phyloP scores from a whole-genome alignment of 2,888 invertebrate species.

The Leucoma salicis region DNA sequence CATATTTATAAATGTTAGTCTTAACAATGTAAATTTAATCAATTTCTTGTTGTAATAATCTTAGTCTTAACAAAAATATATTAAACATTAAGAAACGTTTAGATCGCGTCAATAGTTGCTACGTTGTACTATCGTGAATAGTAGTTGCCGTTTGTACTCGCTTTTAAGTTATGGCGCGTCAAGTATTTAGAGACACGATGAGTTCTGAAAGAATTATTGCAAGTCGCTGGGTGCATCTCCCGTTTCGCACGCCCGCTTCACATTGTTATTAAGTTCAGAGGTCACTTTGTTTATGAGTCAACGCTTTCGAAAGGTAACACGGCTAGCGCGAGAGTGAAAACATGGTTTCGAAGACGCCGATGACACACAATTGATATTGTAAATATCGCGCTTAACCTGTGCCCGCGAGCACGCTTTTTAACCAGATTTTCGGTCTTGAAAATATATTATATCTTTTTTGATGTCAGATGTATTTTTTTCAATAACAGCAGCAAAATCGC shows the following conservation, averaged over 20 bases:
- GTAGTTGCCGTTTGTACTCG: conserved; percentile 52
- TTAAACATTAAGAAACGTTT: no score
- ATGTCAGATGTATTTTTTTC: no score
- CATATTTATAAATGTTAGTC: no score
- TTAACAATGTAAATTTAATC: no score
- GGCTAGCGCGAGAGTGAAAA: conserved; percentile 70
- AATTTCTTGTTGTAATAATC: no score
- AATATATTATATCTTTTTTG: no score
- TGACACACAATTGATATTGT: conserved; percentile 79
- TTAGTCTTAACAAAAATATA: no score
- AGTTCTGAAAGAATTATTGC: conserved; percentile 72
- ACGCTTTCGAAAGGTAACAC: conserved; percentile 79
- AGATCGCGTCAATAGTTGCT: no score
- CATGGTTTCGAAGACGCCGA: conserved; percentile 65
- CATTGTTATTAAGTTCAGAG: conserved; percentile 81
- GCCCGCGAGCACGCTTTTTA: conserved; percentile 55
- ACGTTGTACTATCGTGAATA: no score
- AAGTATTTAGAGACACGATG: conserved; percentile 63
- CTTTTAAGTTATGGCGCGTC: conserved; percentile 61
- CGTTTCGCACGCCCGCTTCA: conserved; percentile 78
- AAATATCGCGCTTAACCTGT: conserved; percentile 70
- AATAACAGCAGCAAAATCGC: no score
- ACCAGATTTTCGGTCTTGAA: conserved; percentile 44
- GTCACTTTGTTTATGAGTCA: conserved; percentile 78
- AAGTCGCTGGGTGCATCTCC: conserved; percentile 73